Evolutionary conservation across 2,113 vertebrate species (phyloP).

Genomic region (Ammodramus savannarum): DNA sequence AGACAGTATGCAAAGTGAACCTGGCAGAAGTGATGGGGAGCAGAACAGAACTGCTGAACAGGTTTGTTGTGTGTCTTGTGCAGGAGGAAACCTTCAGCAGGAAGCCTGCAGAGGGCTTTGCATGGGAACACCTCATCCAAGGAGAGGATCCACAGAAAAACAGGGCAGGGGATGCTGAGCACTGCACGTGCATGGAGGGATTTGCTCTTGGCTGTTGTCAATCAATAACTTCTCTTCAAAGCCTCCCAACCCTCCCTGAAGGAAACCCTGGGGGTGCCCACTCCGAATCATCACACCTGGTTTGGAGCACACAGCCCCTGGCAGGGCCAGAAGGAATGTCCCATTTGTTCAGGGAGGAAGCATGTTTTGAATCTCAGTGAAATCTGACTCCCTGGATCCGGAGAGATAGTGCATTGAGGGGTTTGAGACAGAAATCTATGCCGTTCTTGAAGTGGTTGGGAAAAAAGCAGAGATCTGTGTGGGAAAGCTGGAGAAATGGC

Average conservation of each 20-base stretch:
- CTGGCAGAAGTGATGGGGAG: not conserved
- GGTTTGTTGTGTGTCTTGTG: not conserved
- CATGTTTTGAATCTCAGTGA: not conserved
- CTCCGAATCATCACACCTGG: not conserved
- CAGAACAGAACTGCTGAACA: not conserved
- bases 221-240: not conserved
- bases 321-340: not conserved
- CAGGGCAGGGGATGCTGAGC: not conserved
- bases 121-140: not conserved
- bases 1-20: not conserved
- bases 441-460: not conserved
- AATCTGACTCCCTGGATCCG: not conserved
- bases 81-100: not conserved
- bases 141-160: not conserved
- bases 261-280: not conserved
- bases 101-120: not conserved
- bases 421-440: conserved; percentile 1
- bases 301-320: not conserved
- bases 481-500: conserved; percentile 33
- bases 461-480: conserved; percentile 30
- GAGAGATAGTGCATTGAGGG: not conserved
- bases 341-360: not conserved
- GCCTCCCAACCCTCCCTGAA: not conserved
- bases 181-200: fast-evolving
- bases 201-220: not conserved